Percentiles rank a stretch among this genome's conserved stretches.
Evolutionary conservation across 2,113 vertebrate species (phyloP).

Genomic region (Barbus barbus): DNA sequence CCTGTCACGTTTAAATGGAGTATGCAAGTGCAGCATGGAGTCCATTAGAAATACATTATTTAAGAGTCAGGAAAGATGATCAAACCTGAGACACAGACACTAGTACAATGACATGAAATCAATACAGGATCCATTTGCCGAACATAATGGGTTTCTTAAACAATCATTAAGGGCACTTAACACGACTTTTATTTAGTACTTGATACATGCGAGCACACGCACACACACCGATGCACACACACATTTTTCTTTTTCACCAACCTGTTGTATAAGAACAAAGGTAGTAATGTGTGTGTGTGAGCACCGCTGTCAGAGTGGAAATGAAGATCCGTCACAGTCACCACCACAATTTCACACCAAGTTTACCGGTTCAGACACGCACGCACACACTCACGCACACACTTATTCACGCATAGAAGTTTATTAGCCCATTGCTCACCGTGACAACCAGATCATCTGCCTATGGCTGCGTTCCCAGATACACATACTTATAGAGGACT

Average conservation of each 20-base stretch:
- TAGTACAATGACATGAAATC: conserved; percentile 47
- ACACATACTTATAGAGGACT: conserved; percentile 24
- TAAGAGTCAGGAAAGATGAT: conserved; percentile 43
- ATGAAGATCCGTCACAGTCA: conserved; percentile 59
- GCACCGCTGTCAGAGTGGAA: conserved; percentile 57
- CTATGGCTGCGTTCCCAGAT: conserved; percentile 35
- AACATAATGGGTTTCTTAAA: conserved; percentile 53
- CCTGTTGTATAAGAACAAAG: conserved; percentile 53
- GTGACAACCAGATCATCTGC: conserved; percentile 47
- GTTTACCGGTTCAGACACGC: conserved; percentile 50
- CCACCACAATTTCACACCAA: conserved; percentile 53
- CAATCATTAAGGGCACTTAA: conserved; percentile 47
- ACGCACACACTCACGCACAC: conserved; percentile 28
- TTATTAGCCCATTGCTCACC: conserved; percentile 41
- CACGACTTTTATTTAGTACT: conserved; percentile 44
- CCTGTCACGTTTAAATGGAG: conserved; percentile 30
- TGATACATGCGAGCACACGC: background rate
- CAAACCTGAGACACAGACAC: conserved; percentile 25
- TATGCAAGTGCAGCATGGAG: conserved; percentile 21
- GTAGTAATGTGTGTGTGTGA: conserved; percentile 38
- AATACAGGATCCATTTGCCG: conserved; percentile 44
- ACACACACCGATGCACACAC: background rate
- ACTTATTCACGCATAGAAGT: conserved; percentile 34
- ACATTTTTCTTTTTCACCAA: conserved; percentile 4
- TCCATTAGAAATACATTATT: conserved; percentile 57